Evolutionary conservation across 2,888 invertebrate genomes (phyloP).

Genomic region (Lasioglossum figueresi): DNA sequence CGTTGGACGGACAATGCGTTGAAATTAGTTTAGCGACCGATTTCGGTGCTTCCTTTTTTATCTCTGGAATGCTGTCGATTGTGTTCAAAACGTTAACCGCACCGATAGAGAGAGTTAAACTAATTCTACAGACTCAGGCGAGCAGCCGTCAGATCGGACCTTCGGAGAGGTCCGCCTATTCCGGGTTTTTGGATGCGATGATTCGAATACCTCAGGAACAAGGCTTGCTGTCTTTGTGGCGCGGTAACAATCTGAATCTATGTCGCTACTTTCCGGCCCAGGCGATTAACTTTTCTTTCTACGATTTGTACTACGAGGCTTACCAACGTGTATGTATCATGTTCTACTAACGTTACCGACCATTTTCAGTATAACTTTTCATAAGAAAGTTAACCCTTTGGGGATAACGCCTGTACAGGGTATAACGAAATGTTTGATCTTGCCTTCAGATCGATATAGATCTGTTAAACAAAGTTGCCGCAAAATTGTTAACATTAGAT

Average conservation of each 20-base stretch:
- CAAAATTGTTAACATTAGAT: too few species aligned
- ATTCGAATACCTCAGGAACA: constrained; percentile 50
- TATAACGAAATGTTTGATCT: too few species aligned
- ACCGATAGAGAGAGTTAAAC: constrained; percentile 53
- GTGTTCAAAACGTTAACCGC: constrained; percentile 51
- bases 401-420: too few species aligned
- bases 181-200: constrained; percentile 40
- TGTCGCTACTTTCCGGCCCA: constrained; percentile 58
- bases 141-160: constrained; percentile 50
- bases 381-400: background rate
- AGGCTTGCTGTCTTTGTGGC: constrained; percentile 56
- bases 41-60: constrained; percentile 42
- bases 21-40: constrained; percentile 6
- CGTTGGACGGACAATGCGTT: background rate
- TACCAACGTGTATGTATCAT: constrained; percentile 38
- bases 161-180: constrained; percentile 30
- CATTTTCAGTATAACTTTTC: background rate
- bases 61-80: constrained; percentile 53
- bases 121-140: constrained; percentile 60
- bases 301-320: constrained; percentile 36
- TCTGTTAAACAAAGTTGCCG: too few species aligned
- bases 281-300: constrained; percentile 55
- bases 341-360: background rate
- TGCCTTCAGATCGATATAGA: too few species aligned
- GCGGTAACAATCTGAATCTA: constrained; percentile 51